Conservation (phyloP, 2,888 invertebrate species). For the Operophtera brumata region DNA sequence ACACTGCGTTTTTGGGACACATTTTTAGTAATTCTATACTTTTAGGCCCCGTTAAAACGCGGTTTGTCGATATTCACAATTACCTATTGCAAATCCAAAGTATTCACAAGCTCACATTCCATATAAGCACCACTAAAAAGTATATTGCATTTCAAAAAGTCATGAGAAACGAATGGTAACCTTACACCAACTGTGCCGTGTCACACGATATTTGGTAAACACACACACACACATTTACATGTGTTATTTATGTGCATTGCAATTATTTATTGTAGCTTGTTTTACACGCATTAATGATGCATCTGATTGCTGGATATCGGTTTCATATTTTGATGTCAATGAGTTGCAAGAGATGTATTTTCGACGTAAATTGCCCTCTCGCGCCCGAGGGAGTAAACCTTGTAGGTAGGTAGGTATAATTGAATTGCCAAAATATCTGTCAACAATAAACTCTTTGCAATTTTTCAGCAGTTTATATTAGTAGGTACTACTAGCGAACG, state of each 20-base stretch:
- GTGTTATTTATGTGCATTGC: slow-evolving; percentile 40
- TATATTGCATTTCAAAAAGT: slow-evolving; percentile 26
- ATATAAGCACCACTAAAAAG: slow-evolving; percentile 29
- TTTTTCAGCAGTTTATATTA: too few relatives aligned
- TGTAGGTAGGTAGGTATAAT: neutral
- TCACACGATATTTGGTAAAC: slow-evolving; percentile 50
- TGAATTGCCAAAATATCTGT: neutral
- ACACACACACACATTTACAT: slow-evolving; percentile 46
- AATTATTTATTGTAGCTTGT: slow-evolving; percentile 26
- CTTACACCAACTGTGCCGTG: slow-evolving; percentile 44
- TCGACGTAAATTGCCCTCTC: too few relatives aligned
- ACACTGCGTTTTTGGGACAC: neutral
- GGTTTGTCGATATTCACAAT: slow-evolving; percentile 13
- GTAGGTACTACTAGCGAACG: too few relatives aligned
- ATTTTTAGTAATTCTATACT: neutral
- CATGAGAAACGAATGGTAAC: slow-evolving; percentile 41
- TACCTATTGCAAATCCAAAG: slow-evolving; percentile 19
- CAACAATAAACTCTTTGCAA: neutral
- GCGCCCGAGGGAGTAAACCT: too few relatives aligned
- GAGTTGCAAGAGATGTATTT: neutral
- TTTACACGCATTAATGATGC: slow-evolving; percentile 31
- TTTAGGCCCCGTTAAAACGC: slow-evolving; percentile 1
- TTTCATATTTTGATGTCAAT: slow-evolving; percentile 14
- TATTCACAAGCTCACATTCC: slow-evolving; percentile 18
- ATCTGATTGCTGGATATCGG: slow-evolving; percentile 21